Conservation (phyloP, 1,140 invertebrate genomes). For the Hylaeus volcanicus region DNA sequence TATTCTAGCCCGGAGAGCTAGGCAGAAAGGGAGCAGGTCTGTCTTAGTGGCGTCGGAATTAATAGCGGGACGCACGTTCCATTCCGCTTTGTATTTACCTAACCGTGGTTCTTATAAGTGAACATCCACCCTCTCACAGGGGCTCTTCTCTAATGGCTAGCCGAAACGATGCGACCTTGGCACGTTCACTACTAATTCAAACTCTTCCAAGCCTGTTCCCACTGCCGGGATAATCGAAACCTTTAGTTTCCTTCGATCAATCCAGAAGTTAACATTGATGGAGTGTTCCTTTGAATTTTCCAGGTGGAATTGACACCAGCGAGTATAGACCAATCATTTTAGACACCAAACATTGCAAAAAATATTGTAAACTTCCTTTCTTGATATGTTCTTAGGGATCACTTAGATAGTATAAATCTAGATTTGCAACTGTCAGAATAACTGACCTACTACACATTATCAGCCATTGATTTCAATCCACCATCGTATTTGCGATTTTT, state of each 20-base stretch:
- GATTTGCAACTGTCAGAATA: no score
- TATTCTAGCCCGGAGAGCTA: conserved; percentile 62
- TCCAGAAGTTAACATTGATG: background rate
- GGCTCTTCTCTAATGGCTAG: background rate
- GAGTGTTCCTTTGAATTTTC: background rate
- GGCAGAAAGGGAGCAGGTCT: conserved; percentile 55
- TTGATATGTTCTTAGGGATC: no score
- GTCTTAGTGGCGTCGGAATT: conserved; percentile 63
- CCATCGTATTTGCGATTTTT: no score
- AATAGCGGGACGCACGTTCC: conserved; percentile 30
- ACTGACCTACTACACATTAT: no score
- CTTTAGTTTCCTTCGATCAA: background rate
- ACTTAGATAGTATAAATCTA: no score
- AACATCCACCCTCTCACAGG: background rate
- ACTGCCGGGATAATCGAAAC: background rate
- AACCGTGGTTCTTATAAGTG: conserved; percentile 42
- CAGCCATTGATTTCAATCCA: no score
- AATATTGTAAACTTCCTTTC: no score
- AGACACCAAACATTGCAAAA: no score
- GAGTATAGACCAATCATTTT: background rate
- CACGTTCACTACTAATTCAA: background rate
- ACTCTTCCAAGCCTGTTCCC: background rate
- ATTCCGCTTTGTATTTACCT: conserved; percentile 40
- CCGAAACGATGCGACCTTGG: background rate
- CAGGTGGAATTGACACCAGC: background rate